Percentiles rank a stretch among this genome's conserved stretches.
Evolutionary conservation across 2,113 vertebrate genomes (phyloP).

Genomic region (Tachuris rubrigastra): DNA sequence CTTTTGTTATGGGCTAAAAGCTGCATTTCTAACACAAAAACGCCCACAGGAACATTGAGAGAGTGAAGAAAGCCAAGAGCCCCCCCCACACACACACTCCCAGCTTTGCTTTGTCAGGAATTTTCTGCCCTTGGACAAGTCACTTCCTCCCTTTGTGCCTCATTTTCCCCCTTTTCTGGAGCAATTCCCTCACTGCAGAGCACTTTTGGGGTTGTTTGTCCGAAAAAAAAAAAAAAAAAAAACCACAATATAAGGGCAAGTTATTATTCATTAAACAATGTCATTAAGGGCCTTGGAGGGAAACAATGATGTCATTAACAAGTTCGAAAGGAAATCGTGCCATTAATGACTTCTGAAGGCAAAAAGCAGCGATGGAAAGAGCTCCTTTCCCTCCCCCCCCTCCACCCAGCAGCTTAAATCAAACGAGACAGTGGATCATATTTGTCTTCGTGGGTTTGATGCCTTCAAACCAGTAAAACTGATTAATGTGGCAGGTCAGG

Average conservation of each 20-base stretch:
- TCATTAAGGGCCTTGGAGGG: background rate
- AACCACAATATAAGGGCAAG: background rate
- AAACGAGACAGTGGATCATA: rapidly evolving
- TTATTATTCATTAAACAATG: background rate
- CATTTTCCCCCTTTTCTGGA: background rate
- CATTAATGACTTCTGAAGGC: background rate
- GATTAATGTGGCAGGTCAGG: background rate
- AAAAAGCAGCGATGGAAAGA: background rate
- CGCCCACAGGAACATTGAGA: background rate
- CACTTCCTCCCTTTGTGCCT: constrained; percentile 13
- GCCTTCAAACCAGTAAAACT: background rate
- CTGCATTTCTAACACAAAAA: rapidly evolving
- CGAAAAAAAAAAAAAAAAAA: background rate
- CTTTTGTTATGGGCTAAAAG: background rate
- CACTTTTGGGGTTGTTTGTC: background rate
- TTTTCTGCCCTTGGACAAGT: background rate
- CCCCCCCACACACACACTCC: background rate
- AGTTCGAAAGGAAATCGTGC: background rate
- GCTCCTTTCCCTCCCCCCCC: background rate
- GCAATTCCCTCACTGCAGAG: background rate
- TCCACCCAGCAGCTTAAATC: background rate
- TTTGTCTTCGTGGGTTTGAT: background rate
- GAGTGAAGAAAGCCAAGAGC: background rate
- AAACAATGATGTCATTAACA: constrained; percentile 29
- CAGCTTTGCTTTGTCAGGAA: background rate